Conservation (phyloP, 2,888 invertebrate genomes). For the Cosmia trapezina region DNA sequence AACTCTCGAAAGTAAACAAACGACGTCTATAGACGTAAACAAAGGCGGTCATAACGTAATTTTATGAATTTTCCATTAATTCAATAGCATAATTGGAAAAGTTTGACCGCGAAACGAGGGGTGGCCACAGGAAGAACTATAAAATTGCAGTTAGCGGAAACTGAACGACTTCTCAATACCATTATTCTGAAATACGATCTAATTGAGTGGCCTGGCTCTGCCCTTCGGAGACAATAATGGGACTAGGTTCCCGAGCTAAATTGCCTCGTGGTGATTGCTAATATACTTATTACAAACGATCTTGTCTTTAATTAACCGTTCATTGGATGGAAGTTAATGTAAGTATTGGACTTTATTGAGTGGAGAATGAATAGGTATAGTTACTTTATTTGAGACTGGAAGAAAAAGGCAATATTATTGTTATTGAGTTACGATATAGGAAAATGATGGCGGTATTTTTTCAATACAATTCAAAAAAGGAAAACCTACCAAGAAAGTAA, state of each 20-base stretch:
- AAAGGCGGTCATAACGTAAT: constrained; percentile 72
- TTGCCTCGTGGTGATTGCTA: constrained; percentile 61
- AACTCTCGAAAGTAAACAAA: constrained; percentile 58
- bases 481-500: no score
- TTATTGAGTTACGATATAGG: not conserved
- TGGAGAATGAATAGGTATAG: constrained; percentile 11
- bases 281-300: constrained; percentile 68
- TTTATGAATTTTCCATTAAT: constrained; percentile 79
- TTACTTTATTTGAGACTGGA: not conserved
- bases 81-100: constrained; percentile 81
- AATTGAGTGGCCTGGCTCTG: constrained; percentile 74
- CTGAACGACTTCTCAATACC: constrained; percentile 81
- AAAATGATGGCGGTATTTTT: not conserved
- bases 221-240: constrained; percentile 65
- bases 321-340: constrained; percentile 47
- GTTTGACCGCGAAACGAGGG: constrained; percentile 75
- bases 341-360: constrained; percentile 36
- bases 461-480: no score
- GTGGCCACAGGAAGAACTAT: constrained; percentile 78
- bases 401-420: not conserved
- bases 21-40: constrained; percentile 65
- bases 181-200: constrained; percentile 80
- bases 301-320: constrained; percentile 62
- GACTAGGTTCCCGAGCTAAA: constrained; percentile 54
- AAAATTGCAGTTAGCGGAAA: constrained; percentile 81